phyloP scores from a whole-genome alignment of 2,113 vertebrate species.

The Entelurus aequoreus region DNA sequence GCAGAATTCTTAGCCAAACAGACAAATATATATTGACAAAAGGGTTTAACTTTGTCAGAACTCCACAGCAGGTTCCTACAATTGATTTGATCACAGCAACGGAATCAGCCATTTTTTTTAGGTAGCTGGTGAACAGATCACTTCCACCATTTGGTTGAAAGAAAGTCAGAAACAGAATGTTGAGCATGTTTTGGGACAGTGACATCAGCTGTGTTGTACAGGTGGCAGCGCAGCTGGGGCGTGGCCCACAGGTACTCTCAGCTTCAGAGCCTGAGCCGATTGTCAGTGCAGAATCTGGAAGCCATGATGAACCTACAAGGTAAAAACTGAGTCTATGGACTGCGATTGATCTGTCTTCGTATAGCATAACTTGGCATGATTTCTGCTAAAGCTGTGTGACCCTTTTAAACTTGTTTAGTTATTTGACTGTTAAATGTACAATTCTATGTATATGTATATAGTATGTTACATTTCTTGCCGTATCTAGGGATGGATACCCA shows the following conservation, averaged over 20 bases:
- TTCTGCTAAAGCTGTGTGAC: no score
- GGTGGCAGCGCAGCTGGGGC: conserved; percentile 97
- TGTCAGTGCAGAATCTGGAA: conserved; percentile 84
- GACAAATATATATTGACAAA: no score
- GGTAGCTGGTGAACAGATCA: neutral
- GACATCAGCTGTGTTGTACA: conserved; percentile 48
- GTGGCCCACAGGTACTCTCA: conserved; percentile 86
- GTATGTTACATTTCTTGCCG: neutral
- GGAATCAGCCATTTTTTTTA: no score
- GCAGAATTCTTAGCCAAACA: no score
- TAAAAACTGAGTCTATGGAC: conserved; percentile 46
- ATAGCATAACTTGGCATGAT: neutral
- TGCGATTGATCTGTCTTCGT: neutral
- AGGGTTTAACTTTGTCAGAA: no score
- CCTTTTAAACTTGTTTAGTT: no score
- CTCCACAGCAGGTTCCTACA: no score
- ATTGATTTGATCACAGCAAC: no score
- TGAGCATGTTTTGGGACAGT: neutral
- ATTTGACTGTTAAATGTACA: neutral
- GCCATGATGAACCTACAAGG: conserved; percentile 81
- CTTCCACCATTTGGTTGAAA: neutral
- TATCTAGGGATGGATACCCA: neutral
- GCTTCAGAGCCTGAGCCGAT: conserved; percentile 86
- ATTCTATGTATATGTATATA: neutral
- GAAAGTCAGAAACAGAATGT: neutral